A percentile compares a stretch with the other conserved stretches of the same genome.
Conservation (phyloP, 1,140 invertebrate genomes). For the Drosophila repletoides region DNA sequence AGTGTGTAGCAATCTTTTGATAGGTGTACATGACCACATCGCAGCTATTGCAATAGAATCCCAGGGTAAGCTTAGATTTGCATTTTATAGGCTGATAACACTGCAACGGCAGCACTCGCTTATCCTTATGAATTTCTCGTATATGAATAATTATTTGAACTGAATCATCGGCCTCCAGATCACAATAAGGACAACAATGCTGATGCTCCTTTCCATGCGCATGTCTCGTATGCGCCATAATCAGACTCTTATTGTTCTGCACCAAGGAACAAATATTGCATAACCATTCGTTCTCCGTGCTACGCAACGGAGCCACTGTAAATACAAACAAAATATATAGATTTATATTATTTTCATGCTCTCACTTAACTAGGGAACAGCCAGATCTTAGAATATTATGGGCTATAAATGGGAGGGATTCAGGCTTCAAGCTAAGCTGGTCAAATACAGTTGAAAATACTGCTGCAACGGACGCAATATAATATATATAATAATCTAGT, state of each 20-base stretch:
- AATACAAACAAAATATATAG: no score
- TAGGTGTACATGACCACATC: not conserved
- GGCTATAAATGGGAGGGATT: no score
- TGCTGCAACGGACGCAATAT: no score
- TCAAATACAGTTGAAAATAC: no score
- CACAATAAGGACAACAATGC: conserved; percentile 38
- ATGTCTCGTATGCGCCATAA: conserved; percentile 8
- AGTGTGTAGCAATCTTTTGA: conserved; percentile 31
- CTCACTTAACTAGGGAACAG: no score
- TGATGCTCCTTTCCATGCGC: conserved; percentile 14
- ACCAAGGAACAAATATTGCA: conserved; percentile 41
- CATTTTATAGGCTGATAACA: conserved; percentile 2
- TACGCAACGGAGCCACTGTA: not conserved
- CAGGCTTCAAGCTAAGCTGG: no score
- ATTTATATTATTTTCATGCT: no score
- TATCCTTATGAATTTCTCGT: not conserved
- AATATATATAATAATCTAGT: no score
- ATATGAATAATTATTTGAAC: conserved; percentile 26
- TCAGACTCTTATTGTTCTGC: not conserved
- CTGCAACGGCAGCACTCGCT: conserved; percentile 24
- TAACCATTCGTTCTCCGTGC: not conserved
- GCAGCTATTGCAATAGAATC: conserved; percentile 46
- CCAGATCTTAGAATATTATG: no score
- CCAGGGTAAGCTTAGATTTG: conserved; percentile 31
- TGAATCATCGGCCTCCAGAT: not conserved